Evolutionary conservation across 2,888 invertebrate species (phyloP).

Genomic region (Rugalucina vietnamica): DNA sequence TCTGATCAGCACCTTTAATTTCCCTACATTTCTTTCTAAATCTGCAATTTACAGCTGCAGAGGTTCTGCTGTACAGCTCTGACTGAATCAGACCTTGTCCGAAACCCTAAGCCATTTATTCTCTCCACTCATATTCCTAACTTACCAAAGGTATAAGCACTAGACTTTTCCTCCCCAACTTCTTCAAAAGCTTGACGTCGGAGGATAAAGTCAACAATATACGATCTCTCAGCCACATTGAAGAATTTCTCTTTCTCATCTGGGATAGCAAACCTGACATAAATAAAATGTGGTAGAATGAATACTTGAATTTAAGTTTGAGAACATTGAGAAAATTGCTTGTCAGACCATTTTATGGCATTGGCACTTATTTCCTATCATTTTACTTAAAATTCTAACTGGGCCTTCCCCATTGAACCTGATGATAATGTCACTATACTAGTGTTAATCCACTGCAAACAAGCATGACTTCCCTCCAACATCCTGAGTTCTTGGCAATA

Average conservation of each 20-base stretch:
- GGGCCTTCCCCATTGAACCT: background rate
- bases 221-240: slow-evolving; percentile 92
- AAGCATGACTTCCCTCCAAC: no score
- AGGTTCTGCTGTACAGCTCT: no score
- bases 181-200: slow-evolving; percentile 92
- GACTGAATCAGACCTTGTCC: no score
- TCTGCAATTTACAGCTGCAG: no score
- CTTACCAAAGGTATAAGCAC: slow-evolving; percentile 80
- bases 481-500: no score
- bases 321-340: background rate
- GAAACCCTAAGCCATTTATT: no score
- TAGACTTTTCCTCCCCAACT: slow-evolving; percentile 85
- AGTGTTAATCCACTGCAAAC: no score
- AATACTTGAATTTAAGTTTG: background rate
- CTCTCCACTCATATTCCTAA: no score
- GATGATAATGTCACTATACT: background rate
- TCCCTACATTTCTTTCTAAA: no score
- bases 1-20: no score
- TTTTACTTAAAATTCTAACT: background rate
- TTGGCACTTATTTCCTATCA: background rate
- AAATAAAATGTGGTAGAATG: slow-evolving; percentile 52
- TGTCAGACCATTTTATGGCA: background rate
- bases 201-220: slow-evolving; percentile 96
- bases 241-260: slow-evolving; percentile 91
- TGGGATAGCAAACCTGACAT: slow-evolving; percentile 92